These are phyloP conservation scores for Sebastes umbrosus DNA, from an alignment of 2,797 vertebrate genomes.

Conservation along the genomic window DNA sequence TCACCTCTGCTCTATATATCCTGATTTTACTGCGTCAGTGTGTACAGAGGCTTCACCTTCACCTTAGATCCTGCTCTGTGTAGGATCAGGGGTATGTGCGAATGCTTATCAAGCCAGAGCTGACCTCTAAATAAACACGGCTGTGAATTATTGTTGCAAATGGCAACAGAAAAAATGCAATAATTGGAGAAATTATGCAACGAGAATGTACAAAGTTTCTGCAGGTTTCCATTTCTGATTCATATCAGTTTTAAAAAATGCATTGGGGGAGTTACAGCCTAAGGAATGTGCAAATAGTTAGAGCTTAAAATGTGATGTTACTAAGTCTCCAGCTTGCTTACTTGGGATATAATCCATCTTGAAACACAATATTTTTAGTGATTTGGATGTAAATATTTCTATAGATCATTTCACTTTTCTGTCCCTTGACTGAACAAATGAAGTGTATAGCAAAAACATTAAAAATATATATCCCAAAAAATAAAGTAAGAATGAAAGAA, in stretches of 20 bases:
- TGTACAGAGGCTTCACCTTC: background rate
- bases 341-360: background rate
- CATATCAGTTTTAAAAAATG: background rate
- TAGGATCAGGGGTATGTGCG: background rate
- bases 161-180: constrained; percentile 1
- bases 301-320: background rate
- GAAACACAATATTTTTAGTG: background rate
- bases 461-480: background rate
- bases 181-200: background rate
- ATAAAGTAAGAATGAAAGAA: background rate
- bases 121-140: background rate
- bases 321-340: background rate
- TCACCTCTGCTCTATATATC: background rate
- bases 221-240: background rate
- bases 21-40: background rate
- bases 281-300: background rate
- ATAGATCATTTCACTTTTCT: background rate
- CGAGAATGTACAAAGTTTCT: background rate
- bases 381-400: background rate
- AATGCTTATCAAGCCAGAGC: background rate
- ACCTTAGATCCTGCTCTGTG: background rate
- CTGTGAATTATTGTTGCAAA: constrained; percentile 42
- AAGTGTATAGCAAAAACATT: background rate
- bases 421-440: background rate
- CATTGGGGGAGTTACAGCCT: rapidly evolving